Base-by-base conservation (phyloP, 2,797 vertebrate species). In the Cyprinodon diabolis region DNA sequence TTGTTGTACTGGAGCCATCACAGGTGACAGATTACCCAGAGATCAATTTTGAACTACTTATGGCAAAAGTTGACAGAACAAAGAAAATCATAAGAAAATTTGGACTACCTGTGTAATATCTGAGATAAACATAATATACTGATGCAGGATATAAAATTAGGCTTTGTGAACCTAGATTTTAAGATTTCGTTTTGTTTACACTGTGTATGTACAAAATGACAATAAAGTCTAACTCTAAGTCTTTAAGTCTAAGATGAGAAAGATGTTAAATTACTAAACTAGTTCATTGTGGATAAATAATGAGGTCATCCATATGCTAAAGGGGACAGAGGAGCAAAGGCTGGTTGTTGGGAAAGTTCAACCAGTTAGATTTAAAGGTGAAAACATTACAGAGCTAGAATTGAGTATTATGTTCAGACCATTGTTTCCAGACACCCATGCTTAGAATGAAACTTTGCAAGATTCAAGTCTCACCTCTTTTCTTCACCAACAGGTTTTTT, bases 401-500 rank as follows among this genome's bases (percentile, higher is more conserved):
- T 56, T 25, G 5, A 56, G 11, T 56, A 5, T 25, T 11, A 7
- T 21, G 10, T 56, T 23, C 4, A 56, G 23, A 56, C 9, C 11
- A 23, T 23, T 1, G 4, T 23, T 12, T 56, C 4, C 23, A 2
- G n/a, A 56, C 10, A 56, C 21, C 14, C 40, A 30, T 4, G n/a
- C 43, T 23, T 45, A 12, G 45, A 14, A 15, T 47, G 30, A 37
- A 14, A 60, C 30, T 60, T 60, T 40, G 19, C 15, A n/a, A 15
- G 11, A 23, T 23, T 11, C 43, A 21, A 14, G 40, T 13, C 40
- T 65, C 21, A 65, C 62, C 19, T 25, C 21, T 35, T 25, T 37
- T 75, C 48, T 62, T 3, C 90, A 71, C 54, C 91, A 97, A 47
- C 91, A 99, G 98, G 96, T 76, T 77, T 97, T 73, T 94, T 98